Conservation (phyloP, 2,113 vertebrate species). For the Lophochroa leadbeateri region DNA sequence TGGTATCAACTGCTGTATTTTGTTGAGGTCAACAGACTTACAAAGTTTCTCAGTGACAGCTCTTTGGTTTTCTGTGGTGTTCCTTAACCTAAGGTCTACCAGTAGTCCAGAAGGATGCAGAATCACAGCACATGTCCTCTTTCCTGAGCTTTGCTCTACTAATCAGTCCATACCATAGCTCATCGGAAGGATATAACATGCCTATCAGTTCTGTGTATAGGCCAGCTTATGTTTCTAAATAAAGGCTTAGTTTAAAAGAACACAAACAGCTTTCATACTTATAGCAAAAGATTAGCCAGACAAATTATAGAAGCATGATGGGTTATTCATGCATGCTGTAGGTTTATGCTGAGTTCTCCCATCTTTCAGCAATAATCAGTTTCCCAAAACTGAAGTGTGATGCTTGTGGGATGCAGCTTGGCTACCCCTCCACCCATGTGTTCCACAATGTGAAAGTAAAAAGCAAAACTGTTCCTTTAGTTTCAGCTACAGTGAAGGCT, state of each 20-base stretch:
- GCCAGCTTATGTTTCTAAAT: background rate
- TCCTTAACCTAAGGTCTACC: background rate
- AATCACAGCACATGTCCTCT: background rate
- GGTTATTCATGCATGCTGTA: background rate
- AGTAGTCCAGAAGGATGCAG: background rate
- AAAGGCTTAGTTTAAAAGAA: background rate
- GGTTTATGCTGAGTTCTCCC: background rate
- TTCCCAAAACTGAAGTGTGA: background rate
- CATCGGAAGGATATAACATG: background rate
- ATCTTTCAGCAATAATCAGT: background rate
- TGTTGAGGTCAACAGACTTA: background rate
- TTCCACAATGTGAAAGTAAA: background rate
- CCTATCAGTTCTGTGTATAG: background rate
- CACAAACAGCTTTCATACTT: background rate
- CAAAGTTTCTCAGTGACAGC: background rate
- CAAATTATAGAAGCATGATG: background rate
- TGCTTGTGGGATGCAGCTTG: background rate
- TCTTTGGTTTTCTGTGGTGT: background rate
- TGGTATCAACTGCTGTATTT: background rate
- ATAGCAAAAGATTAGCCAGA: background rate
- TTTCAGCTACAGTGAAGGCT: background rate
- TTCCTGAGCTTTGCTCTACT: background rate
- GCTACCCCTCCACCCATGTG: background rate
- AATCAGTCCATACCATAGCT: background rate
- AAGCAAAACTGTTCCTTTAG: background rate